Base-by-base conservation (phyloP, 2,113 vertebrate species). In the Lethenteron camtschaticum region DNA sequence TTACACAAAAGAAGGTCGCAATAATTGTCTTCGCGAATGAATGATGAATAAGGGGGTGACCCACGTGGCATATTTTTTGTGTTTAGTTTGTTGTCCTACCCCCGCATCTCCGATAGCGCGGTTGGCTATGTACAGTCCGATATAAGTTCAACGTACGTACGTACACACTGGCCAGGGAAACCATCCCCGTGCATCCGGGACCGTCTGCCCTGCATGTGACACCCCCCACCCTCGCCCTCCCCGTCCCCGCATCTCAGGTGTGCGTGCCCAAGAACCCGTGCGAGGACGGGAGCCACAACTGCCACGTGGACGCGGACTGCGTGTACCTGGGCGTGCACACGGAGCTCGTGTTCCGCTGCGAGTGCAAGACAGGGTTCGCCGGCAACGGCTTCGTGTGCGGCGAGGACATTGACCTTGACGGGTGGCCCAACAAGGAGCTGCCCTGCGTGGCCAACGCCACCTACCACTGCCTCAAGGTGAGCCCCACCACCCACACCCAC, bases 391-490 rank as follows among this genome's bases (percentile, higher is more conserved):
- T 16, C 60, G 9, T 66, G 14, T 66, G 60, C 20, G 60, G 60
- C n/a, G 60, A 66, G 10, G 60, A 66, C 60, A 66, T 20, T 9
- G 60, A 66, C 20, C 60, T 66, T 10, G 60, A 66, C 20, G 60
- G 14, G n/a, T 66, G 60, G 60, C 60, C 60, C 10, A 66, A 66
- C 10, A 20, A 66, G 20, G 60, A 66, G 8, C 60, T 66, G 60
- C 60, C n/a, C 20, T 66, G 60, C 10, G 60, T 66, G 60, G 60
- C 20, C 20, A 20, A 66, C 20, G 60, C 60, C 20, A 66, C 60
- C n/a, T 66, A 66, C 20, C 60, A 66, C 60, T 66, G 60, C 20
- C n/a, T 20, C n/a, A 66, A 66, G 60, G 60, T 66, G 60, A n/a
- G 20, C 20, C 60, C 20, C 41, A 41, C 41, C 41, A 41, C 41